Percentiles rank a stretch among this genome's conserved stretches.
Conservation (phyloP, 2,888 invertebrate genomes). For the Pelosia muscerda region DNA sequence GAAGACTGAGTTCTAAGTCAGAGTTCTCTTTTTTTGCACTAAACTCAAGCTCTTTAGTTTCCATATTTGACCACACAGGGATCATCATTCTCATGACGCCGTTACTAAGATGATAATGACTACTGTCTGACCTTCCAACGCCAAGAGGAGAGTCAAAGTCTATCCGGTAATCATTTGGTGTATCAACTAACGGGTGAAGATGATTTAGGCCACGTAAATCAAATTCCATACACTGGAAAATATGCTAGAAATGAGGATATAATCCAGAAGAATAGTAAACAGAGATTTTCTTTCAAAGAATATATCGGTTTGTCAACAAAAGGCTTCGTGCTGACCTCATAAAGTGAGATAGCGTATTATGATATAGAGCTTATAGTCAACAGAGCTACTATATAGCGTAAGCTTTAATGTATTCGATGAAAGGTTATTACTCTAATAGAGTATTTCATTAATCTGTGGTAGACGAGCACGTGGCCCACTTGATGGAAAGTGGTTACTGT, state of each 20-base stretch:
- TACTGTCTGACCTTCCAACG: neutral
- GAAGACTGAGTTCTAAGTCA: too few relatives aligned
- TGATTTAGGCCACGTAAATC: neutral
- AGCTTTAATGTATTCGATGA: conserved; percentile 7
- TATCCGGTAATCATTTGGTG: too few relatives aligned
- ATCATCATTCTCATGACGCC: too few relatives aligned
- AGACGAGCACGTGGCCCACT: too few relatives aligned
- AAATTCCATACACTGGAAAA: neutral
- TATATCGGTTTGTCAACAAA: neutral
- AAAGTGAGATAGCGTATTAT: conserved; percentile 4
- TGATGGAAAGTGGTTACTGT: too few relatives aligned
- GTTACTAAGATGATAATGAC: neutral
- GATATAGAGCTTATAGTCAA: conserved; percentile 11
- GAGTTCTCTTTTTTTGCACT: too few relatives aligned
- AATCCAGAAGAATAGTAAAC: neutral
- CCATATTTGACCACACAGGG: too few relatives aligned
- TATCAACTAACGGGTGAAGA: neutral
- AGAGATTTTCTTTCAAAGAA: neutral
- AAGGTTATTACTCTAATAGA: neutral
- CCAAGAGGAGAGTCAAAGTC: neutral
- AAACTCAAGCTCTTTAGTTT: too few relatives aligned
- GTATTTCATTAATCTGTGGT: neutral
- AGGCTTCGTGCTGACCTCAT: neutral
- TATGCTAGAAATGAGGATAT: neutral
- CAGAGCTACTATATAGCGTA: neutral